A percentile compares a stretch with the other conserved stretches of the same genome.
phyloP scores from a whole-genome alignment of 2,888 invertebrate species.

The Cheilosia scutellata region DNA sequence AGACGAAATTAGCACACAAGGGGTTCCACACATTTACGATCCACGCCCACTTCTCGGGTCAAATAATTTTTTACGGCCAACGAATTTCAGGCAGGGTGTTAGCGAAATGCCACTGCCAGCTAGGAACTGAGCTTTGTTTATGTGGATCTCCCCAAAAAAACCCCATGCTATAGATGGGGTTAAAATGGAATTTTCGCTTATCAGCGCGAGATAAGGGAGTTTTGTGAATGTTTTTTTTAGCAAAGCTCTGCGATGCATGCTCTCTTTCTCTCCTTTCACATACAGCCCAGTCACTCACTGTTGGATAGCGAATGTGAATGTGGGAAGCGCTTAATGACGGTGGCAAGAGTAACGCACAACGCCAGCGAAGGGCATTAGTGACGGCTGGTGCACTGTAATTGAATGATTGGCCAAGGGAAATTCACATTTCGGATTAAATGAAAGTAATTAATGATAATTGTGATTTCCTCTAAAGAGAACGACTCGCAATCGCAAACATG shows the following conservation, averaged over 20 bases:
- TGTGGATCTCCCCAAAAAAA: constrained; percentile 29
- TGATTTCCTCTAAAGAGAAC: constrained; percentile 48
- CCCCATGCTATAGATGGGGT: constrained; percentile 23
- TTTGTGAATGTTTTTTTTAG: constrained; percentile 23
- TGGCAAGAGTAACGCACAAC: constrained; percentile 40
- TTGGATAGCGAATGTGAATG: constrained; percentile 8
- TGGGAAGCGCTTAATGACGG: constrained; percentile 38
- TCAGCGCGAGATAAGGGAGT: constrained; percentile 64
- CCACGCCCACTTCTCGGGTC: constrained; percentile 10
- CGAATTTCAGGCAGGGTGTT: constrained; percentile 4
- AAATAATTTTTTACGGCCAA: neutral
- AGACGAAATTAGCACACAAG: constrained; percentile 39
- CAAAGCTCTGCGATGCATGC: constrained; percentile 45
- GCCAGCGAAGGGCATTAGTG: constrained; percentile 42
- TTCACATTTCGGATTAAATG: constrained; percentile 45
- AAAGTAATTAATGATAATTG: constrained; percentile 64
- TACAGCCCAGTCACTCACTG: neutral
- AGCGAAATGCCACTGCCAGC: constrained; percentile 26
- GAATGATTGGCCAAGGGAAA: constrained; percentile 45
- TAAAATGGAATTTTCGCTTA: constrained; percentile 38
- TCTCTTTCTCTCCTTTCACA: constrained; percentile 10
- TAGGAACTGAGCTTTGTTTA: constrained; percentile 32
- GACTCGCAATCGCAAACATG: neutral
- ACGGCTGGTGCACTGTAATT: constrained; percentile 50
- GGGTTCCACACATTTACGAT: neutral